Conservation (phyloP, 2,888 invertebrate genomes). For the Philhelius pedissequus region DNA sequence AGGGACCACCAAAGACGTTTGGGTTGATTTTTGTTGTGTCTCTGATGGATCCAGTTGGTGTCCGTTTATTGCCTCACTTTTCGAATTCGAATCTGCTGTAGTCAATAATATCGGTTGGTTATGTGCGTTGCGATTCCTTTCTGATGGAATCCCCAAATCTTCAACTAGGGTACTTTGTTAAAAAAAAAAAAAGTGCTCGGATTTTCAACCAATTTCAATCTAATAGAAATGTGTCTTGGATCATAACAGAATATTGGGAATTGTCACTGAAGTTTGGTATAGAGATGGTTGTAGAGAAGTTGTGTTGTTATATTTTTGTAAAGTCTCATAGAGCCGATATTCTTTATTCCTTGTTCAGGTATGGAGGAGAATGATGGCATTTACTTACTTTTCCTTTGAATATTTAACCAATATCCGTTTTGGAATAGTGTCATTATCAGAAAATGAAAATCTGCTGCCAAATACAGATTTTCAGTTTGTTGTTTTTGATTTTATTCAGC, state of each 20-base stretch:
- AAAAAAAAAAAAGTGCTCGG: not conserved
- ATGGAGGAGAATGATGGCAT: not conserved
- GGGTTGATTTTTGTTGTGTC: constrained; percentile 29
- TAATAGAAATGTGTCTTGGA: constrained; percentile 33
- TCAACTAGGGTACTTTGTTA: not conserved
- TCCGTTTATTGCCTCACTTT: constrained; percentile 61
- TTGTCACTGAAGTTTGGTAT: constrained; percentile 19
- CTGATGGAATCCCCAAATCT: constrained; percentile 50
- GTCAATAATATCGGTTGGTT: constrained; percentile 59
- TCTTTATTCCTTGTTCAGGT: not conserved
- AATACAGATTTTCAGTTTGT: constrained; percentile 43
- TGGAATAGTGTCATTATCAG: constrained; percentile 46
- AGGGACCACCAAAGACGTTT: constrained; percentile 14
- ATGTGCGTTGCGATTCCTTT: constrained; percentile 53
- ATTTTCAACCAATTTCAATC: constrained; percentile 4
- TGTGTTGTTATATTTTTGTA: not conserved
- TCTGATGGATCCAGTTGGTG: constrained; percentile 39
- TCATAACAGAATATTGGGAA: constrained; percentile 50
- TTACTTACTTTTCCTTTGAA: not conserved
- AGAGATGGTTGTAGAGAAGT: not conserved
- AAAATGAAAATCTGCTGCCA: constrained; percentile 51
- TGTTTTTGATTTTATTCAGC: not conserved
- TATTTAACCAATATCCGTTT: constrained; percentile 28
- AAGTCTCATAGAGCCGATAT: not conserved
- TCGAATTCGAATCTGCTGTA: constrained; percentile 46